phyloP scores from a whole-genome alignment of 1,140 invertebrate genomes.

The Mylabris phalerata region DNA sequence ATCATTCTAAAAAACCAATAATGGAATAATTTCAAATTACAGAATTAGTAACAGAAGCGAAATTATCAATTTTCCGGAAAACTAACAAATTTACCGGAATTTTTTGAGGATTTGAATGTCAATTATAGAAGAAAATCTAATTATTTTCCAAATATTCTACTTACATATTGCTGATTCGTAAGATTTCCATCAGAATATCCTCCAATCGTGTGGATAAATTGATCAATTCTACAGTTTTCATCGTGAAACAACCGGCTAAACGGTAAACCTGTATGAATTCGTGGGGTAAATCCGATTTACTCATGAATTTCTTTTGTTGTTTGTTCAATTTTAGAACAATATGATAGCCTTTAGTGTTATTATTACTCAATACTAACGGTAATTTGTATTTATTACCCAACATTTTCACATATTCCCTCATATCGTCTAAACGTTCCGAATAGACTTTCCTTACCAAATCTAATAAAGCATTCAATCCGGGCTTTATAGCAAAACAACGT shows the following conservation, averaged over 20 bases:
- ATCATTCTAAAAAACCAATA: slow-evolving; percentile 50
- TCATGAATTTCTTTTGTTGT: slow-evolving; percentile 44
- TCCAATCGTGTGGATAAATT: slow-evolving; percentile 61
- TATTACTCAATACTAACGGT: slow-evolving; percentile 59
- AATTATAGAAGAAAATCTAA: slow-evolving; percentile 64
- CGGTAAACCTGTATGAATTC: slow-evolving; percentile 54
- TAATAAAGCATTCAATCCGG: slow-evolving; percentile 62
- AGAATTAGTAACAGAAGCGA: slow-evolving; percentile 52
- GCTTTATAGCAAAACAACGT: slow-evolving; percentile 78
- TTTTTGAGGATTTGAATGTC: slow-evolving; percentile 67
- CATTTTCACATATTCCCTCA: slow-evolving; percentile 57
- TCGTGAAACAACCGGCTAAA: slow-evolving; percentile 44
- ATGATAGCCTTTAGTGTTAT: slow-evolving; percentile 65
- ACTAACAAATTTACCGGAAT: too few relatives aligned
- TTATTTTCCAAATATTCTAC: slow-evolving; percentile 47
- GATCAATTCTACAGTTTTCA: slow-evolving; percentile 73
- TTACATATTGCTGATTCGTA: slow-evolving; percentile 74
- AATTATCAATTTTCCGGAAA: slow-evolving; percentile 37
- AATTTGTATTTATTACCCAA: slow-evolving; percentile 58
- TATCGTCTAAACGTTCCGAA: slow-evolving; percentile 69
- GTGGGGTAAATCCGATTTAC: slow-evolving; percentile 52
- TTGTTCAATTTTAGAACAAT: slow-evolving; percentile 54
- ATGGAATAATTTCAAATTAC: slow-evolving; percentile 32
- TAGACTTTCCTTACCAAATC: slow-evolving; percentile 74
- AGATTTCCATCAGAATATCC: slow-evolving; percentile 69